These are phyloP conservation scores for Lineus longissimus DNA, from an alignment of 1,140 invertebrate species.

Conservation along the genomic window DNA sequence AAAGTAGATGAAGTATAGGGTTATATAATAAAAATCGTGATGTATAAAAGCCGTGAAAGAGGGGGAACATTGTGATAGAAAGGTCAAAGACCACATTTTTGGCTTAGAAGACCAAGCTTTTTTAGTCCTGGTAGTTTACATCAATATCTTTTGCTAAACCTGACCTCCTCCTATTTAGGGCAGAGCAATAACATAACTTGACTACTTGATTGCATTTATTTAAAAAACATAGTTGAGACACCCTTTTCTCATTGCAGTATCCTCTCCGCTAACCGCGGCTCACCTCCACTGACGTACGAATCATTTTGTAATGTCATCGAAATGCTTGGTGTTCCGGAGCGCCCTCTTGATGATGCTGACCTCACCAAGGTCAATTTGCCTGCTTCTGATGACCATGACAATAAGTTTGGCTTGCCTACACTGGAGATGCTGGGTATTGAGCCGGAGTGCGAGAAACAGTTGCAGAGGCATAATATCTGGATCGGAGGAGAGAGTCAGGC, in stretches of 20 bases:
- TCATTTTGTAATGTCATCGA: slow-evolving; percentile 39
- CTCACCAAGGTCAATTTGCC: slow-evolving; percentile 57
- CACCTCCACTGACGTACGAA: slow-evolving; percentile 42
- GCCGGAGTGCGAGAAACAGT: slow-evolving; percentile 37
- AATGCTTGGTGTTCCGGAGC: slow-evolving; percentile 62
- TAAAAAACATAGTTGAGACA: too few relatives aligned
- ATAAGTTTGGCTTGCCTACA: slow-evolving; percentile 54
- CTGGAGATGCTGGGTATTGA: slow-evolving; percentile 59
- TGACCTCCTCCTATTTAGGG: too few relatives aligned
- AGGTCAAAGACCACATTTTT: too few relatives aligned
- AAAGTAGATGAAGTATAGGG: too few relatives aligned
- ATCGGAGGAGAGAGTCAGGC: slow-evolving; percentile 43
- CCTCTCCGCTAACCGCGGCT: slow-evolving; percentile 39
- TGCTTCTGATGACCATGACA: slow-evolving; percentile 23
- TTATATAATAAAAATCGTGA: too few relatives aligned
- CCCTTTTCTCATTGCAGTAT: slow-evolving; percentile 24
- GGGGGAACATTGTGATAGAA: too few relatives aligned
- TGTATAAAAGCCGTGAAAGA: too few relatives aligned
- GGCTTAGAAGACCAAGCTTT: too few relatives aligned
- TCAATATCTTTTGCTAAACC: too few relatives aligned
- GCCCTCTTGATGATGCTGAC: slow-evolving; percentile 57
- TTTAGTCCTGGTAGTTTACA: too few relatives aligned
- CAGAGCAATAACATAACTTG: too few relatives aligned
- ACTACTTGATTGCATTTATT: neutral
- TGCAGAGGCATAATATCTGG: slow-evolving; percentile 33